Evolutionary conservation across 2,113 vertebrate species (phyloP), one percentile per base, ranked within the genome.

Genomic region (Gorsachius goisagi): DNA sequence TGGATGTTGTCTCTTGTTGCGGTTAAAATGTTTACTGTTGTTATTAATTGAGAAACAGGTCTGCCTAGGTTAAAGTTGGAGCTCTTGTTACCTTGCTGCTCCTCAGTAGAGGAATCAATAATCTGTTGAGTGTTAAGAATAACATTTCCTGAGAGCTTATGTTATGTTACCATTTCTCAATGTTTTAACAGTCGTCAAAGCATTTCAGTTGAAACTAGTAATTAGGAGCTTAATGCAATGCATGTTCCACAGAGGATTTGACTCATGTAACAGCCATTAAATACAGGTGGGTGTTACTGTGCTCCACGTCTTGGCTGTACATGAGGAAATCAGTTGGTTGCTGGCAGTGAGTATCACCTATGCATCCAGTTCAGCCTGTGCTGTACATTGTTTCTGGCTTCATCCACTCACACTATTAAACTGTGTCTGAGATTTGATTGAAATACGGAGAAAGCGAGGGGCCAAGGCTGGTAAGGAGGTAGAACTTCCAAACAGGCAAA

Each of bases 101-200:
- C 15, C 73, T 93, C n/a, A 18, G 27, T 2, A 50, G 64, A 89
- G 69, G 77, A 94, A 72, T 85, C 58, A 47, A 62, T 89, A 76
- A 68, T 87, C 60, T 69, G 59, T 44, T 85, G 92, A 64, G 53
- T 19, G 35, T 63, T 59, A 33, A 68, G 60, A 72, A 41, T 22
- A 87, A 37, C 2, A 0, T 83, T 83, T 91, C 79, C 35, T 12
- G 11, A 88, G 64, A 66, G 64, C 60, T 81, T 69, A 76, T 75
- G 26, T 64, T 93, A 56, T 5, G 15, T 88, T 78, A 26, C 4
- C 12, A 50, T 82, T 78, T 89, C 77, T 93, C 60, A 35, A 0
- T 90, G 52, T 87, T 96, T 86, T 87, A 96, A 45, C 69, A 82
- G 32, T 37, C 4, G 3, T 75, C 79, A 93, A 89, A 94, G 56